Conservation (phyloP, 2,888 invertebrate species). For the Polia nebulosa region DNA sequence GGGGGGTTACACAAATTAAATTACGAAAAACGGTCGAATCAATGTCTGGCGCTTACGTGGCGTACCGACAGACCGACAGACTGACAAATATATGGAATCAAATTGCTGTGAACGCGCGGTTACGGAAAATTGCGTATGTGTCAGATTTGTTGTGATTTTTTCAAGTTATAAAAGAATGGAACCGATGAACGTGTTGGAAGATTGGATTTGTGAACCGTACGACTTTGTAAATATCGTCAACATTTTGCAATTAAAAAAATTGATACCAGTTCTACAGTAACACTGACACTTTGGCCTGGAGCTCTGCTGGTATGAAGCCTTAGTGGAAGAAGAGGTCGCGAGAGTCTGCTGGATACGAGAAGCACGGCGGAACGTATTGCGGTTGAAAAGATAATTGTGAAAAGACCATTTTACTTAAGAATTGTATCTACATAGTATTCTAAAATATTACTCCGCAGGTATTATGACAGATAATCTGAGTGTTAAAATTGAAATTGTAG, state of each 20-base stretch:
- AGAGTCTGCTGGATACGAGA: background rate
- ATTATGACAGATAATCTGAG: too few species aligned
- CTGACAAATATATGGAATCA: constrained; percentile 66
- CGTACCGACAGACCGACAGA: constrained; percentile 57
- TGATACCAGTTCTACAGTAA: background rate
- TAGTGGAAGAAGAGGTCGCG: background rate
- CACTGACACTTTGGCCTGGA: background rate
- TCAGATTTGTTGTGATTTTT: constrained; percentile 49
- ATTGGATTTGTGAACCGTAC: constrained; percentile 37
- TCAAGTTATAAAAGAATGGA: constrained; percentile 40
- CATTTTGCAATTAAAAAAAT: background rate
- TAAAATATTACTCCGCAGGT: too few species aligned
- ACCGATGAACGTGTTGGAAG: background rate
- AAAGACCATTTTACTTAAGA: background rate
- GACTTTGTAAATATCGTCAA: background rate
- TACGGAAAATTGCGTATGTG: constrained; percentile 56
- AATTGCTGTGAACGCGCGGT: constrained; percentile 62
- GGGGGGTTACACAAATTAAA: constrained; percentile 77
- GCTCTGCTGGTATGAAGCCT: too few species aligned
- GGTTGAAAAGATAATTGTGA: background rate
- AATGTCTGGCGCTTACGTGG: constrained; percentile 72
- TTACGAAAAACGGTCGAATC: constrained; percentile 78
- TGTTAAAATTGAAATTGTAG: too few species aligned
- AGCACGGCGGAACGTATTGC: too few species aligned
- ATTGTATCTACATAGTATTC: background rate